These are phyloP conservation scores for Rugalucina vietnamica DNA, from an alignment of 2,888 invertebrate species.

Conservation along the genomic window DNA sequence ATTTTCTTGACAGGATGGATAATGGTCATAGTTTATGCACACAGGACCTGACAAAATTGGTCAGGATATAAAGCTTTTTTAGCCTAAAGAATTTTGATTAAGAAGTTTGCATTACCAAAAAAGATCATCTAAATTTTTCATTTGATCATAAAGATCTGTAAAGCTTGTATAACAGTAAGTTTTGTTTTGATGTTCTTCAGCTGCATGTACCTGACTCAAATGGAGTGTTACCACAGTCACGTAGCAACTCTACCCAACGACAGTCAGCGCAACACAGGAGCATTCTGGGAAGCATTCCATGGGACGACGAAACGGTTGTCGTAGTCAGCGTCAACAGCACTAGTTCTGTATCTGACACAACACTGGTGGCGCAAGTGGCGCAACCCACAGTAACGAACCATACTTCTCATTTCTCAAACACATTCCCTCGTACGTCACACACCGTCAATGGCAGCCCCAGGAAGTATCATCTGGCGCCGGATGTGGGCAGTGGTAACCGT, in stretches of 20 bases:
- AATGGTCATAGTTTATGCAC: too few relatives aligned
- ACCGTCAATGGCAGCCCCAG: constrained; percentile 65
- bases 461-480: constrained; percentile 68
- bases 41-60: too few relatives aligned
- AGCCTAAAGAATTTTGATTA: too few relatives aligned
- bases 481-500: constrained; percentile 58
- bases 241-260: constrained; percentile 46
- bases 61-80: too few relatives aligned
- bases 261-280: constrained; percentile 50
- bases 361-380: constrained; percentile 24
- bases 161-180: too few relatives aligned
- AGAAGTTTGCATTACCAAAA: too few relatives aligned
- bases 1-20: too few relatives aligned
- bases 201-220: constrained; percentile 28
- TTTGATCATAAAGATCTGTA: too few relatives aligned
- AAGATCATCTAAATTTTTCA: too few relatives aligned
- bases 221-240: constrained; percentile 32
- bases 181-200: too few relatives aligned
- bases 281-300: constrained; percentile 62
- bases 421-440: constrained; percentile 61
- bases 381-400: constrained; percentile 16
- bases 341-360: constrained; percentile 46
- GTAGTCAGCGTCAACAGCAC: constrained; percentile 70
- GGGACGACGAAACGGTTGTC: constrained; percentile 78
- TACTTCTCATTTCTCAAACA: constrained; percentile 51